Conservation (phyloP, 2,888 invertebrate species). For the Macaria liturata region DNA sequence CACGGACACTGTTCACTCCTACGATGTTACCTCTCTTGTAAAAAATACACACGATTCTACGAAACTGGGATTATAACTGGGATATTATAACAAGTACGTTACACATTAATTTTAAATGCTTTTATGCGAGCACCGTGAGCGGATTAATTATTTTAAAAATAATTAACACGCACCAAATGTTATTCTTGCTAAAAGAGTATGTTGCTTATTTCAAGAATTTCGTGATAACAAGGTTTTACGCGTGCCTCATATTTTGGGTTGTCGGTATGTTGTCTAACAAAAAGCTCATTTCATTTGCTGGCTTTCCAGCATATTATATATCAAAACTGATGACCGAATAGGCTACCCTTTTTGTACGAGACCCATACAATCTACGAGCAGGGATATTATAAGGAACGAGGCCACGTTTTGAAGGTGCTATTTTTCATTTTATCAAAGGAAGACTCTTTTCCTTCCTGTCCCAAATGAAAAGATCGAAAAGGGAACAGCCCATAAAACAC, state of each 20-base stretch:
- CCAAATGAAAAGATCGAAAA: slow-evolving; percentile 68
- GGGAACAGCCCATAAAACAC: slow-evolving; percentile 66
- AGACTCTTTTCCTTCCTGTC: slow-evolving; percentile 68
- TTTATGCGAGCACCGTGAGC: neutral
- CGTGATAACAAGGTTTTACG: neutral
- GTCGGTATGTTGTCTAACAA: neutral
- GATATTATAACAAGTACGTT: slow-evolving; percentile 8
- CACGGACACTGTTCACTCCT: slow-evolving; percentile 4
- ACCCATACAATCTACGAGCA: slow-evolving; percentile 40
- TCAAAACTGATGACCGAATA: slow-evolving; percentile 39
- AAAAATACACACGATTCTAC: too few relatives aligned
- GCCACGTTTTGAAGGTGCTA: slow-evolving; percentile 66
- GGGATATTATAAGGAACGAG: slow-evolving; percentile 49
- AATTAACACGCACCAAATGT: slow-evolving; percentile 1
- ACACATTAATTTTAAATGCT: slow-evolving; percentile 1
- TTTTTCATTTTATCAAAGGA: slow-evolving; percentile 80
- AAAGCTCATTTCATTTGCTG: neutral
- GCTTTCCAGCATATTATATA: slow-evolving; percentile 19
- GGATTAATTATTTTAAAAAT: slow-evolving; percentile 13
- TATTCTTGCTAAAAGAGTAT: too few relatives aligned
- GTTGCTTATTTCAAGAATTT: too few relatives aligned
- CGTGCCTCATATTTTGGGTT: too few relatives aligned
- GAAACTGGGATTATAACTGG: slow-evolving; percentile 10
- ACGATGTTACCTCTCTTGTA: neutral
- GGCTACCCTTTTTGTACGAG: slow-evolving; percentile 45